A percentile compares a stretch with the other conserved stretches of the same genome.
Conservation (phyloP, 2,888 invertebrate genomes). For the Zygaena filipendulae region DNA sequence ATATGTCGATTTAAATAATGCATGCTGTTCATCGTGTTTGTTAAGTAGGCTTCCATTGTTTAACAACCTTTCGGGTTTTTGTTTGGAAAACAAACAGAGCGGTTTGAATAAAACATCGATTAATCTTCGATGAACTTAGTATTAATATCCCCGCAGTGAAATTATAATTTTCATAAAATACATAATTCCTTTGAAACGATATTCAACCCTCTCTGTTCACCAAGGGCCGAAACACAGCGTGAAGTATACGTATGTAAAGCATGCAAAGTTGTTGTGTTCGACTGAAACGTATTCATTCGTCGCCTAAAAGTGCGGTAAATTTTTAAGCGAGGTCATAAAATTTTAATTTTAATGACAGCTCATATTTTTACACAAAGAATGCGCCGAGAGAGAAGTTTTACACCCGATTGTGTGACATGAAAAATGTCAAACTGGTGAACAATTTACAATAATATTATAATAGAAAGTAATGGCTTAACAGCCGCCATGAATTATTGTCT, state of each 20-base stretch:
- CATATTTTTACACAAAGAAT: no score
- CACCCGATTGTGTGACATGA: constrained; percentile 47
- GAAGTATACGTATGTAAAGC: no score
- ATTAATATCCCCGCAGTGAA: constrained; percentile 33
- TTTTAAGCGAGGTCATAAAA: no score
- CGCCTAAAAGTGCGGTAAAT: no score
- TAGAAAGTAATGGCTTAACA: constrained; percentile 62
- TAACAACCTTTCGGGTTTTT: constrained; percentile 30
- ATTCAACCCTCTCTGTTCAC: no score
- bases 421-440: constrained; percentile 53
- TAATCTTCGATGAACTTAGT: constrained; percentile 15
- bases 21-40: constrained; percentile 32
- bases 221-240: no score
- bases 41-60: constrained; percentile 29
- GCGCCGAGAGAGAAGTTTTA: no score
- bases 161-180: constrained; percentile 13
- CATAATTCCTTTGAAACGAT: constrained; percentile 17
- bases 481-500: constrained; percentile 60
- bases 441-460: constrained; percentile 64
- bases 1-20: constrained; percentile 42
- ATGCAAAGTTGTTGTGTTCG: no score
- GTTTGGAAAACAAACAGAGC: constrained; percentile 16
- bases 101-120: constrained; percentile 2
- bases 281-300: no score
- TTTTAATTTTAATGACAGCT: no score